Evolutionary conservation across 2,888 invertebrate genomes (phyloP).

Genomic region (Diplazon laetatorius): DNA sequence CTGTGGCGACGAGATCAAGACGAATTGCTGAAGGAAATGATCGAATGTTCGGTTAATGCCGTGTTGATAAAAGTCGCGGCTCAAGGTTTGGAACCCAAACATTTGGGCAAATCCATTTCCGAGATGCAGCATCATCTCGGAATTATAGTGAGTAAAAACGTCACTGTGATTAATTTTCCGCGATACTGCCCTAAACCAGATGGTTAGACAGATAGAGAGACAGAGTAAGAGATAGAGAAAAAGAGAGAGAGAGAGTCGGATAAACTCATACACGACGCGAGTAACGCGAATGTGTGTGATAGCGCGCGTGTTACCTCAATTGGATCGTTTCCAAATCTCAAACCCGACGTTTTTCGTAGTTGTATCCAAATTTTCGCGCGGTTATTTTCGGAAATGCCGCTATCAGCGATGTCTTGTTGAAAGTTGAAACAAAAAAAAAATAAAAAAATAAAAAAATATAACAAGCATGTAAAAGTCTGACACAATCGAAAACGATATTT

Average conservation of each 20-base stretch:
- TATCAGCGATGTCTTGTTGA: constrained; percentile 65
- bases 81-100: constrained; percentile 94
- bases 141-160: constrained; percentile 86
- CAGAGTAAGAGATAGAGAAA: too few relatives aligned
- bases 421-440: too few relatives aligned
- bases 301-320: constrained; percentile 54
- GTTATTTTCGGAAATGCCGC: constrained; percentile 72
- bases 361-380: constrained; percentile 67
- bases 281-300: constrained; percentile 45
- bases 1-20: constrained; percentile 98
- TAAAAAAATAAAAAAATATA: constrained; percentile 1
- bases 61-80: constrained; percentile 99
- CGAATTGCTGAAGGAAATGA: constrained; percentile 98
- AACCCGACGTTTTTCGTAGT: constrained; percentile 51
- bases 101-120: constrained; percentile 93
- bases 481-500: constrained; percentile 48
- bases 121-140: constrained; percentile 94
- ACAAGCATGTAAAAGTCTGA: constrained; percentile 33
- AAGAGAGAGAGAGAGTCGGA: too few relatives aligned
- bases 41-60: constrained; percentile 94
- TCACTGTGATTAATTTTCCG: constrained; percentile 31
- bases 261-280: constrained; percentile 45
- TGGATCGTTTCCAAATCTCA: constrained; percentile 67
- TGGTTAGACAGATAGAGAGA: too few relatives aligned
- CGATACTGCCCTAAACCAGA: constrained; percentile 28